phyloP scores from a whole-genome alignment of 2,888 invertebrate genomes.

The Pandemis cinnamomeana region DNA sequence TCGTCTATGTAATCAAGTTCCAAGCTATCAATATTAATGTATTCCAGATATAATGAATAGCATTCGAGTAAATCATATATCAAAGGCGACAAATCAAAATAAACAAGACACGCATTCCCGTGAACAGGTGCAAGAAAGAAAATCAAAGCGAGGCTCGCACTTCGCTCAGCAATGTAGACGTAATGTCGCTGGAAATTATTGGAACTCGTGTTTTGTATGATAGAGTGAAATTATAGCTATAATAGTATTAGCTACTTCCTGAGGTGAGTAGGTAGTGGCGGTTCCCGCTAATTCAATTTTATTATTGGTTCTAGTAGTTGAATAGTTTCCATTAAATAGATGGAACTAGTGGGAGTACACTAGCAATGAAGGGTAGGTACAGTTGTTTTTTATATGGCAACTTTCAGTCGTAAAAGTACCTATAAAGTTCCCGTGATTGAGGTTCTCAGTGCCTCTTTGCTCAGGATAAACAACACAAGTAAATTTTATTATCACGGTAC shows the following conservation, averaged over 20 bases:
- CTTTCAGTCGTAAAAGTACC: not conserved
- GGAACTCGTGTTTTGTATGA: not conserved
- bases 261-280: not conserved
- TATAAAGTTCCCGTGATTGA: no score
- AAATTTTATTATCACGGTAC: no score
- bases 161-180: conserved; percentile 76
- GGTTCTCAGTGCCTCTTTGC: no score
- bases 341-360: no score
- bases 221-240: not conserved
- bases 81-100: conserved; percentile 81
- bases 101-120: conserved; percentile 76
- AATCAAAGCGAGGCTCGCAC: conserved; percentile 69
- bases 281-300: no score
- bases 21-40: conserved; percentile 65
- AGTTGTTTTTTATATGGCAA: not conserved
- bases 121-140: conserved; percentile 64
- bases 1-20: conserved; percentile 59
- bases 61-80: conserved; percentile 65
- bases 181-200: conserved; percentile 56
- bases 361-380: not conserved
- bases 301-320: no score
- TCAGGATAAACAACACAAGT: no score
- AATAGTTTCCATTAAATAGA: no score
- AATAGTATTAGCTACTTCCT: not conserved
- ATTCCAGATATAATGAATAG: conserved; percentile 72